Base-by-base conservation (phyloP, 2,888 invertebrate genomes). In the Gymnocheta viridis region DNA sequence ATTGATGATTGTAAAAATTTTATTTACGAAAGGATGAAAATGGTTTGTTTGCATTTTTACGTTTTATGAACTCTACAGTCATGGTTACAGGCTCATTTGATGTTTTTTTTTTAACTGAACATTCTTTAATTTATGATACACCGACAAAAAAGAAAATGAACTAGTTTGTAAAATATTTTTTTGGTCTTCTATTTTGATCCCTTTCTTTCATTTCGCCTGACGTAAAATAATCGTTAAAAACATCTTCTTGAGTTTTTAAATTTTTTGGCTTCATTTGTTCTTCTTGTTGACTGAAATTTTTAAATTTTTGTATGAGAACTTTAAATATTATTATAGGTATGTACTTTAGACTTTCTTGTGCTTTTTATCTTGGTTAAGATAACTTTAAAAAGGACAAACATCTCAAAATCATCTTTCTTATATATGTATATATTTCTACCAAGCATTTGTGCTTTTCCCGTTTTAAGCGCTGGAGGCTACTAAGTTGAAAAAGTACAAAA, bases 1-100 rank as follows among this genome's bases (percentile, higher is more conserved):
- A 83, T 83, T 83, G 80, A 83, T 76, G 79, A 80, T 83, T 80
- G 56, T 70, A 32, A 66, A 47, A 49, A 76, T 72, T 60, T 70
- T 72, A 76, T 80, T 70, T 83, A 54, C 24, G 58, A 66, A 67
- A 73, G 66, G 73, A 80, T 66, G 58, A 12, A 22, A 24, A 14
- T 51, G 51, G 51, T 24, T 14, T 35, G 32, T n/a, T 78, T 64
- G 19, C 29, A 24, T 67, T 32, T 58, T 47, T 32, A 32, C 5
- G 24, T 41, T 51, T 27, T 51, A 22, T 51, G 35, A 38, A 60
- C 38, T 38, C 17, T 38, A 38, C 27, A 54, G 24, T 67, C 38
- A 4, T 24, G 51, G 12, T 41, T 69, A 14, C 70, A 72, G 29
- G 10, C 27, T 12, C 49, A n/a, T 41, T 22, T 70, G 27, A 32